These are phyloP conservation scores for Cacoxenus indagator DNA, from an alignment of 2,888 invertebrate species.

Conservation along the genomic window DNA sequence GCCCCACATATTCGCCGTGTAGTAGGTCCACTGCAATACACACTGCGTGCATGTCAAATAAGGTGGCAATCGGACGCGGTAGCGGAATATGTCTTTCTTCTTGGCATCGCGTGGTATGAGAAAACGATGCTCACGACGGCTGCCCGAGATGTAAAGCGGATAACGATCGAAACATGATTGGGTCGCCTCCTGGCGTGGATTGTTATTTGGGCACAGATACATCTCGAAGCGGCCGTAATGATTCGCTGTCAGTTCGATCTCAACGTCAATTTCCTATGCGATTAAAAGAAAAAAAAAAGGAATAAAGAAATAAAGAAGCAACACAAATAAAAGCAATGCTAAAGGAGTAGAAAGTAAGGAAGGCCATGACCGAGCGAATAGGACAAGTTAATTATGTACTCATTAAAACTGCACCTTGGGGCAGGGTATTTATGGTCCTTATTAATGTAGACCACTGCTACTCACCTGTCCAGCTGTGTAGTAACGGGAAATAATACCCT, in stretches of 20 bases:
- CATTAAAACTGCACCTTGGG: no score
- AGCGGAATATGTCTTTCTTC: constrained; percentile 78
- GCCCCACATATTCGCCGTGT: constrained; percentile 92
- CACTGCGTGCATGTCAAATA: constrained; percentile 90
- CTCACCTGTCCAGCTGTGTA: constrained; percentile 86
- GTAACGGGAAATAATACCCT: constrained; percentile 85
- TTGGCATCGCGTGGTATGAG: constrained; percentile 80
- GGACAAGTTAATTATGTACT: no score
- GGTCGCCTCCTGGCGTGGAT: constrained; percentile 81
- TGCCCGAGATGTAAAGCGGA: constrained; percentile 82
- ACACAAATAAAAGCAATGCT: no score
- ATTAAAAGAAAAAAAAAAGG: constrained; percentile 26
- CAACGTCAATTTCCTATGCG: constrained; percentile 83
- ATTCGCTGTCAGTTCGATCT: constrained; percentile 90
- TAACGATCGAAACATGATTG: constrained; percentile 88
- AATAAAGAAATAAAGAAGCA: neutral
- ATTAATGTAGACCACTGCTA: neutral
- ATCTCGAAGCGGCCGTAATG: constrained; percentile 90
- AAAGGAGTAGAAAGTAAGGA: no score
- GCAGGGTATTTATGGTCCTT: neutral
- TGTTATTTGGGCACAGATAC: constrained; percentile 88
- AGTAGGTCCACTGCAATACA: constrained; percentile 94
- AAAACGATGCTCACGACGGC: constrained; percentile 78
- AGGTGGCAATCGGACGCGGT: constrained; percentile 83
- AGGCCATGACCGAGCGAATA: neutral